Evolutionary conservation across 2,797 vertebrate species (phyloP).

Genomic region (Margarornis squamiger): DNA sequence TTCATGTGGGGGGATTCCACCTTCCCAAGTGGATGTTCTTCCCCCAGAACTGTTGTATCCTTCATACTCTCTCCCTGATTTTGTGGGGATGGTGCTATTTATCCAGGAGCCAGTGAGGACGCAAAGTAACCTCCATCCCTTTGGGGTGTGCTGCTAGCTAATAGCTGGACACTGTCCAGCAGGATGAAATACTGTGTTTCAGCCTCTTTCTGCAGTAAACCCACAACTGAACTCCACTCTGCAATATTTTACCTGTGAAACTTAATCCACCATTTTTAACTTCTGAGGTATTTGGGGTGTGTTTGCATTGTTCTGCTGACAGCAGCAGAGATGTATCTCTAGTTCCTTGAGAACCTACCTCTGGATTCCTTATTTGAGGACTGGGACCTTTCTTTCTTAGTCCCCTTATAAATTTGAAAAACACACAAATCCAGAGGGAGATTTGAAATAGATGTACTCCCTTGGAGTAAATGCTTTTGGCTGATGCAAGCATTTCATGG

Average conservation of each 20-base stretch:
- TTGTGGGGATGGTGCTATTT: background rate
- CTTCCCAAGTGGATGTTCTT: background rate
- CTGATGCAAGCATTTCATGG: background rate
- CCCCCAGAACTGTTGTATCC: background rate
- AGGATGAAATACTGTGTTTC: background rate
- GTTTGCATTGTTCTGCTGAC: background rate
- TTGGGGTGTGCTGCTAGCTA: background rate
- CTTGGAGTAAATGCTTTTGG: background rate
- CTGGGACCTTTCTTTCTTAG: background rate
- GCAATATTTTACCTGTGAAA: background rate
- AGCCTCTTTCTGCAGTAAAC: background rate
- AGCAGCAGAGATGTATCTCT: background rate
- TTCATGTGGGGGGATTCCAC: background rate
- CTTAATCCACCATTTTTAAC: background rate
- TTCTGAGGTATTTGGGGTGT: background rate
- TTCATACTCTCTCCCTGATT: background rate
- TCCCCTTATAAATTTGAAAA: background rate
- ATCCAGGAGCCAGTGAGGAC: rapidly evolving
- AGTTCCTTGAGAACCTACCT: background rate
- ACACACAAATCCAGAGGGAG: background rate
- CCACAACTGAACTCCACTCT: background rate
- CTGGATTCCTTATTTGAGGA: background rate
- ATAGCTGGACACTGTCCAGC: background rate
- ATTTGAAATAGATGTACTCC: background rate
- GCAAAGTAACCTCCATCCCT: background rate